Conservation (phyloP, 2,797 vertebrate species). For the Enteromius thamalakanensis region DNA sequence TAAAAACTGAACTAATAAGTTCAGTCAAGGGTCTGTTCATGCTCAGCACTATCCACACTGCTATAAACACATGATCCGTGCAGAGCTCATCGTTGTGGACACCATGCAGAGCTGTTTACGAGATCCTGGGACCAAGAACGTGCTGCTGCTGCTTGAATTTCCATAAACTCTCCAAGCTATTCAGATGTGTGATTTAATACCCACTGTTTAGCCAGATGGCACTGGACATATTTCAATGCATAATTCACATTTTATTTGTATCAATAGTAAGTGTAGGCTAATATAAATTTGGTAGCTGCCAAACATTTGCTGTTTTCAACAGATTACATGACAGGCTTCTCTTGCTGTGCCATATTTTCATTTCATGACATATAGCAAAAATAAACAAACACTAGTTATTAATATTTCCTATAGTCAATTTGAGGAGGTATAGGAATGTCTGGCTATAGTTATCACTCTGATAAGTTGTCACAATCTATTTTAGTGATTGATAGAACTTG, state of each 20-base stretch:
- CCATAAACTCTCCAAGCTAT: conserved; percentile 51
- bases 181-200: conserved; percentile 51
- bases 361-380: not conserved
- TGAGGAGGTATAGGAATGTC: not conserved
- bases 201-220: conserved; percentile 49
- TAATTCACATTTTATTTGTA: conserved; percentile 36
- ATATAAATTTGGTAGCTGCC: conserved; percentile 13
- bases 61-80: conserved; percentile 49
- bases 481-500: not conserved
- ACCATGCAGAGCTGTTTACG: conserved; percentile 60
- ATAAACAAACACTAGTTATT: not conserved
- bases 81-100: conserved; percentile 53
- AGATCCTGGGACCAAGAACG: conserved; percentile 50
- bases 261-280: conserved; percentile 15
- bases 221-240: conserved; percentile 50
- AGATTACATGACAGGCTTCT: conserved; percentile 21
- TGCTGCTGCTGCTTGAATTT: conserved; percentile 56
- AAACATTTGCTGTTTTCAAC: conserved; percentile 9
- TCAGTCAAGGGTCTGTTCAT: conserved; percentile 45
- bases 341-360: not conserved
- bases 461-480: not conserved
- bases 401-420: not conserved
- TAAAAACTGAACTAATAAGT: conserved; percentile 38
- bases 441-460: too few relatives aligned
- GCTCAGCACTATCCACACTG: conserved; percentile 42